Conservation (phyloP, 2,888 invertebrate species). For the Xestoiulus laeticollis region DNA sequence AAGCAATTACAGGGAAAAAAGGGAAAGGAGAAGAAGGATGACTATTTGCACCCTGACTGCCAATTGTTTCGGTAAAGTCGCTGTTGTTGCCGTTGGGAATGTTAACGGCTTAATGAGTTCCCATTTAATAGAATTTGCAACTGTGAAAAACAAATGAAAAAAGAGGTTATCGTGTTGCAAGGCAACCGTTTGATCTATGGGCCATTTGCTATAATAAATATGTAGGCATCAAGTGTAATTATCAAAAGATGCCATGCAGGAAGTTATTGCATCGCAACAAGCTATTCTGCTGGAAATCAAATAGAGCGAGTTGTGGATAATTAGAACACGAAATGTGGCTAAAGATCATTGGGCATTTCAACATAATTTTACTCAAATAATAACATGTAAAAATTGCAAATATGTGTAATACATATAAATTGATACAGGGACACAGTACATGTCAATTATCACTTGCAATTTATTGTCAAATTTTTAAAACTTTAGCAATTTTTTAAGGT, state of each 20-base stretch:
- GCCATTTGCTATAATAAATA: neutral
- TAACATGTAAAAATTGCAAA: no score
- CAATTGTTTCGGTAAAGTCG: neutral
- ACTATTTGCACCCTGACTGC: neutral
- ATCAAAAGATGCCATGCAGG: neutral
- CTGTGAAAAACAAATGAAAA: slow-evolving; percentile 19
- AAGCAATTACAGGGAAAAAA: neutral
- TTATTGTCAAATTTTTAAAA: no score
- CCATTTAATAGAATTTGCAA: neutral
- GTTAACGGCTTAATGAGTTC: slow-evolving; percentile 23
- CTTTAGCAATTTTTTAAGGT: no score
- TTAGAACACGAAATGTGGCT: no score
- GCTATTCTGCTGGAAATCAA: no score
- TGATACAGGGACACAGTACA: no score
- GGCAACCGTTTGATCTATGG: neutral
- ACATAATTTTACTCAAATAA: no score
- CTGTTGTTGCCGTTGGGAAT: neutral
- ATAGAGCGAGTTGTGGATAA: no score
- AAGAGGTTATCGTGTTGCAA: neutral
- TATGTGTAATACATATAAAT: no score
- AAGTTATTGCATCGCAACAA: neutral
- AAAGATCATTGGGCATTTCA: no score
- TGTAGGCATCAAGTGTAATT: neutral
- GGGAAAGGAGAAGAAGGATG: neutral
- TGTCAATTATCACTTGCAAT: no score